Percentiles rank a stretch among this genome's conserved stretches.
phyloP scores from a whole-genome alignment of 2,888 invertebrate species.

The Hyalella azteca region DNA sequence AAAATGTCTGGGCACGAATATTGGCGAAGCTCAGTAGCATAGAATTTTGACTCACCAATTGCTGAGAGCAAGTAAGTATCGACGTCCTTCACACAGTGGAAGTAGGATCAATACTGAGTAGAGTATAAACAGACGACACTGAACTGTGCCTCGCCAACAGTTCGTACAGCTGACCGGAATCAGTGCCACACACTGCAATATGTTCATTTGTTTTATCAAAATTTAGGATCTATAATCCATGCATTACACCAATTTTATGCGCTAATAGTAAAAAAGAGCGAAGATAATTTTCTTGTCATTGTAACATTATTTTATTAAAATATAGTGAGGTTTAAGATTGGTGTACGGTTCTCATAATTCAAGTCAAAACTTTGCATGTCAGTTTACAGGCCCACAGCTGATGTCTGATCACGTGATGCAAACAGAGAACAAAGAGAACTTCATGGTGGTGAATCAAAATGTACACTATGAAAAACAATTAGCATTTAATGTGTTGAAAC shows the following conservation, averaged over 20 bases:
- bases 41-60: slow-evolving; percentile 1
- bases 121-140: not conserved
- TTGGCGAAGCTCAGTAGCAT: no score
- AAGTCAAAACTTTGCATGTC: not conserved
- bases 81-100: not conserved
- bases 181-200: not conserved
- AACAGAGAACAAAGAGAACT: slow-evolving; percentile 38
- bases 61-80: not conserved
- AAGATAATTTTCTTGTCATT: not conserved
- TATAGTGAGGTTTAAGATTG: not conserved
- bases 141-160: slow-evolving; percentile 25
- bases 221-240: no score
- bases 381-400: slow-evolving; percentile 12
- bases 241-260: no score
- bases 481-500: no score
- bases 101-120: slow-evolving; percentile 29
- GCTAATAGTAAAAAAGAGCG: not conserved
- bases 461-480: no score
- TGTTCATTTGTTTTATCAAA: no score
- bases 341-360: not conserved
- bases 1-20: no score
- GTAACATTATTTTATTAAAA: not conserved
- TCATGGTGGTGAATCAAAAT: no score
- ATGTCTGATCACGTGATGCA: slow-evolving; percentile 39
- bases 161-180: slow-evolving; percentile 6